Percentiles rank a stretch among this genome's conserved stretches.
Evolutionary conservation across 2,888 invertebrate species (phyloP).

Genomic region (Dioctria rufipes): DNA sequence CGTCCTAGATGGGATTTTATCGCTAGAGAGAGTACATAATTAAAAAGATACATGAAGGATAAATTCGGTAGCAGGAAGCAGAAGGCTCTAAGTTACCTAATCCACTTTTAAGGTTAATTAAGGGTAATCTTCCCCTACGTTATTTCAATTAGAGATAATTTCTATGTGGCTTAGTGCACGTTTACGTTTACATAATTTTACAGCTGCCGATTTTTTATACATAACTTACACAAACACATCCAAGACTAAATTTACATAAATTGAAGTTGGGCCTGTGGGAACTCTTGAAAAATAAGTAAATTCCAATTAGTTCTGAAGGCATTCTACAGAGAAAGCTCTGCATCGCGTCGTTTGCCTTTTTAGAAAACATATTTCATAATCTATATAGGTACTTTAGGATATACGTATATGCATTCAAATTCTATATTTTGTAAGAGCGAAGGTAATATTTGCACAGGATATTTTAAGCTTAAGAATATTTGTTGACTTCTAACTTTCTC

Average conservation of each 20-base stretch:
- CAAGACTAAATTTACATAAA: neutral
- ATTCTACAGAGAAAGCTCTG: neutral
- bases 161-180: constrained; percentile 6
- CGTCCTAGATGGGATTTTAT: neutral
- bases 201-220: neutral
- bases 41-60: constrained; percentile 28
- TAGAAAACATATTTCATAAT: no score
- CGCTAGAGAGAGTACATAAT: neutral
- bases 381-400: no score
- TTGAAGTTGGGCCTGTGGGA: neutral
- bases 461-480: no score
- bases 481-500: no score
- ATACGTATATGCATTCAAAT: no score
- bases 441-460: no score
- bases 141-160: constrained; percentile 2
- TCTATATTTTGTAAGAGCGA: no score
- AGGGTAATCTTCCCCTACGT: constrained; percentile 9
- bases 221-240: neutral
- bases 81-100: constrained; percentile 10
- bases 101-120: constrained; percentile 26
- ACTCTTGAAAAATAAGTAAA: neutral
- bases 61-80: neutral
- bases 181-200: neutral
- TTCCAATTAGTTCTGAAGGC: neutral
- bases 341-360: no score